Evolutionary conservation across 2,797 vertebrate genomes (phyloP).

Genomic region (Tarsius wallacei): DNA sequence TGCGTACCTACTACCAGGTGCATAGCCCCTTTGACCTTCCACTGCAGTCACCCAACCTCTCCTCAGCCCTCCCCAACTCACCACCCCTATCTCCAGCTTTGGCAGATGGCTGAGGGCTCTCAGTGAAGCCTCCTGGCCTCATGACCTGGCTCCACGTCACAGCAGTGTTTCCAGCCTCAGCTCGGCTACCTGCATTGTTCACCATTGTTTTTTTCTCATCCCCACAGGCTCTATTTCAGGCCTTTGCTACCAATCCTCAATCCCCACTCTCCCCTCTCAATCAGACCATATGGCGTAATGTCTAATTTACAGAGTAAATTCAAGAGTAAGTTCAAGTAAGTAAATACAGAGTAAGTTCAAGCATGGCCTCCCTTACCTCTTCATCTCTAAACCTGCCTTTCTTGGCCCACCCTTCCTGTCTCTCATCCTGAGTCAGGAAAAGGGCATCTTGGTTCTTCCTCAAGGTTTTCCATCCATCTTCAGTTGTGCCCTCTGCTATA

Average conservation of each 20-base stretch:
- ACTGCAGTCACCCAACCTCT: not conserved
- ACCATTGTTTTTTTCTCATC: not conserved
- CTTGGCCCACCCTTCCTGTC: not conserved
- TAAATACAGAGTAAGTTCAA: not conserved
- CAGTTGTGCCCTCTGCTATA: not conserved
- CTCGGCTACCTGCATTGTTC: not conserved
- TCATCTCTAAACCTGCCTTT: conserved; percentile 22
- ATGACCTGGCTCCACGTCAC: not conserved
- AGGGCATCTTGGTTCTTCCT: not conserved
- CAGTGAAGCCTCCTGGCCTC: not conserved
- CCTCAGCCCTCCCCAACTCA: not conserved
- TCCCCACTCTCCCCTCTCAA: not conserved
- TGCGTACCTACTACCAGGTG: not conserved
- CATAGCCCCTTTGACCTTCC: not conserved
- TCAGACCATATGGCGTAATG: not conserved
- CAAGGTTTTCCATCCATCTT: not conserved
- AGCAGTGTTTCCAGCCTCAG: not conserved
- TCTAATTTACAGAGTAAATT: not conserved
- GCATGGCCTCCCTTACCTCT: not conserved
- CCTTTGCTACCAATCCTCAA: not conserved
- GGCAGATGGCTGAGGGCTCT: not conserved
- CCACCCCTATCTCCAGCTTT: not conserved
- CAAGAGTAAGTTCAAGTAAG: not conserved
- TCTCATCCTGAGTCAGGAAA: not conserved
- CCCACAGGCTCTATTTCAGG: not conserved